These are phyloP conservation scores for Dendrolimus pini DNA, from an alignment of 2,888 invertebrate genomes.

Conservation along the genomic window DNA sequence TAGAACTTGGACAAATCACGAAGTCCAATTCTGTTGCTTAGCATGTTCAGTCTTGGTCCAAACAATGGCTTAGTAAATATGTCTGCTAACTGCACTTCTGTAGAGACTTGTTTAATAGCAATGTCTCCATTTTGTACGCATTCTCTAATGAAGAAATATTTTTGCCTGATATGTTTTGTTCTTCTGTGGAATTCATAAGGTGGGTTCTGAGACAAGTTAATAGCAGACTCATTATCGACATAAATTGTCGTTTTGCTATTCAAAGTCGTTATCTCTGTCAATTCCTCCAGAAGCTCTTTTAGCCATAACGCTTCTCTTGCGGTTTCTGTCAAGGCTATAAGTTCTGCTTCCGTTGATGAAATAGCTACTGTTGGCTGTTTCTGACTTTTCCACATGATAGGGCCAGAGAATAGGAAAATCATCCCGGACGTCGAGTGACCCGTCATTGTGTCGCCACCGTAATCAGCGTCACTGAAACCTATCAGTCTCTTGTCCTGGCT, in stretches of 20 bases:
- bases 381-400: conserved; percentile 26
- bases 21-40: too few species aligned
- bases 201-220: conserved; percentile 4
- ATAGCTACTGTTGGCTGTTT: conserved; percentile 25
- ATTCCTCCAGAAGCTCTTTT: background rate
- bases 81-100: background rate
- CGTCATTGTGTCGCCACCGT: conserved; percentile 4
- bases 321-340: conserved; percentile 25
- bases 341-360: conserved; percentile 29
- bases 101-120: background rate
- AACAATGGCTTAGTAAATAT: background rate
- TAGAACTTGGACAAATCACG: too few species aligned
- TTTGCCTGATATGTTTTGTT: conserved; percentile 6
- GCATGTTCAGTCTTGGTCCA: background rate
- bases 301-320: conserved; percentile 27
- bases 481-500: background rate
- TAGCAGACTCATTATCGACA: conserved; percentile 4
- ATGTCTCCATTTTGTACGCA: background rate
- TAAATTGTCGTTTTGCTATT: too few species aligned
- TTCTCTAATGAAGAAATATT: conserved; percentile 2
- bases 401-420: conserved; percentile 11
- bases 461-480: conserved; percentile 7
- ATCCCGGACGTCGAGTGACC: conserved; percentile 5
- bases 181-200: conserved; percentile 4
- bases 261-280: background rate